Evolutionary conservation across 2,888 invertebrate species (phyloP), one percentile per base, ranked within the genome.

Genomic region (Diarsia brunnea): DNA sequence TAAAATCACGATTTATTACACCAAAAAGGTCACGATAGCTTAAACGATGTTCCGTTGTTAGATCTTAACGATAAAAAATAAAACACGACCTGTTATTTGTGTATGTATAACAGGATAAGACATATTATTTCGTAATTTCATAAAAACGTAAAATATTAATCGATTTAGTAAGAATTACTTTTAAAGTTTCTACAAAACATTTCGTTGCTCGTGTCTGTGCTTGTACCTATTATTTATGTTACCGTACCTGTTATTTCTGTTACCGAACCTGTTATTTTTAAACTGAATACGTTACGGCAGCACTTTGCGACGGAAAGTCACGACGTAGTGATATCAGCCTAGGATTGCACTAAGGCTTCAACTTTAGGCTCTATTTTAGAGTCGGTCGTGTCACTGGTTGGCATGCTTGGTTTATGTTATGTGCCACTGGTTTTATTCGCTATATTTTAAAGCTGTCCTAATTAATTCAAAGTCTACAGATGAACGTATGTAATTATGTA

Each of bases 1-100:
- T 60, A 69, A 2, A 72, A 84, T 67, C 60, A 77, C 67, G 71
- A 84, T 84, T 84, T 86, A 81, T 84, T 73, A 69, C 64, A 69
- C 31, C 60, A 78, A 60, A 77, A 69, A 71, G 73, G 73, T 77
- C 72, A 69, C 58, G 65, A 74, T 69, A 78, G 51, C 74, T 61
- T 64, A 73, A 73, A 69, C 53, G 65, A 65, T 72, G 67, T 67
- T 75, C 45, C 31, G 47, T 69, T 63, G 58, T 82, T 55, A 63
- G 64, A 79, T 73, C 66, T 61, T 55, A 47, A 31, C 55, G 70
- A 84, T 73, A 75, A 73, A 68, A 66, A 55, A 51, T 61, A 69
- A 43, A 69, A 64, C 47, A 51, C 14, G 14, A 51, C 45, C n/a
- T 31, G 69, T 53, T 74, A 72, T 82, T 78, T 78, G 31, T 51